phyloP scores from a whole-genome alignment of 2,113 vertebrate species.

The Eurystomus gularis region DNA sequence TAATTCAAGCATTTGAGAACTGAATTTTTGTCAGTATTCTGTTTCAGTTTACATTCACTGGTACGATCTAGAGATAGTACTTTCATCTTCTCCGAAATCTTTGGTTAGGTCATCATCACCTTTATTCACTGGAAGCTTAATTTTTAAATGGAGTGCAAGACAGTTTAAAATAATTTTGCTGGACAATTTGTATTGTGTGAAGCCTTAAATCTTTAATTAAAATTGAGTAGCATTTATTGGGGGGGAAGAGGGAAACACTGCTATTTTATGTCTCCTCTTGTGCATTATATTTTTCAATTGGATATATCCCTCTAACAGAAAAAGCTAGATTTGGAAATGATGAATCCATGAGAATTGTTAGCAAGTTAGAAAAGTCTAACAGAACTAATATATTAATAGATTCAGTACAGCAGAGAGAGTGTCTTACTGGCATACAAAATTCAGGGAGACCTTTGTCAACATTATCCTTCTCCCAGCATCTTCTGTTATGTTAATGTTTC shows the following conservation, averaged over 20 bases:
- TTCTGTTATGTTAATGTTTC: background rate
- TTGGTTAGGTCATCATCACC: background rate
- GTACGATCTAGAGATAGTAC: background rate
- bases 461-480: background rate
- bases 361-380: background rate
- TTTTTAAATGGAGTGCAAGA: background rate
- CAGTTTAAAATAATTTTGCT: background rate
- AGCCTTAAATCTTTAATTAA: background rate
- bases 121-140: background rate
- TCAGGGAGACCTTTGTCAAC: background rate
- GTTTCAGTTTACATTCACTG: background rate
- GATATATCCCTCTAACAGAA: background rate
- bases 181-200: background rate
- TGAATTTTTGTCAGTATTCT: background rate
- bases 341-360: background rate
- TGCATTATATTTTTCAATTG: background rate
- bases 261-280: background rate
- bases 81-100: background rate
- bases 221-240: background rate
- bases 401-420: background rate
- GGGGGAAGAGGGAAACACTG: background rate
- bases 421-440: background rate
- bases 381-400: constrained; percentile 19
- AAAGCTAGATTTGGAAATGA: background rate
- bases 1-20: background rate